A percentile compares a stretch with the other conserved stretches of the same genome.
These are phyloP conservation scores for Gavialis gangeticus DNA, from an alignment of 2,113 vertebrate species.

Conservation along the genomic window DNA sequence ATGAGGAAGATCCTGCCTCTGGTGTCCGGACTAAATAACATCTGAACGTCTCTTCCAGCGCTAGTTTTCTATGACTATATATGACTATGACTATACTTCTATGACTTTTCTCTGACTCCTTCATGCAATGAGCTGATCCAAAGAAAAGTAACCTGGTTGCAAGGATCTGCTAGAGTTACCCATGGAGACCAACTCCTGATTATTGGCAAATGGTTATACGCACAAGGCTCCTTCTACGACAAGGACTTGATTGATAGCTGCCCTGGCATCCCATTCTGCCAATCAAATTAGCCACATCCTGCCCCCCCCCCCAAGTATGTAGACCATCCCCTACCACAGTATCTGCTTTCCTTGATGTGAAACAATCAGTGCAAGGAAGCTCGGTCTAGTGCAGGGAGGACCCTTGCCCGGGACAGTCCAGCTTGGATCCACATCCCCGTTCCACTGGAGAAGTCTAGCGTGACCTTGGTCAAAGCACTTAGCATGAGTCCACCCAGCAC, in stretches of 20 bases:
- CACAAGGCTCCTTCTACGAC: neutral
- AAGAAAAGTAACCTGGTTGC: neutral
- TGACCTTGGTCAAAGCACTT: neutral
- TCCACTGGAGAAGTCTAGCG: neutral
- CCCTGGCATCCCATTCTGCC: neutral
- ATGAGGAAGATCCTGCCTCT: too few relatives aligned
- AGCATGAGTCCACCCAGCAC: neutral
- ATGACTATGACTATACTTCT: too few relatives aligned
- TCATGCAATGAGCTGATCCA: neutral
- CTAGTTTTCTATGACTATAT: too few relatives aligned
- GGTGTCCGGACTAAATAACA: too few relatives aligned
- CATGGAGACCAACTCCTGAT: neutral
- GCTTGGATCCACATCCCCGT: neutral
- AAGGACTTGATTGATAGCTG: neutral
- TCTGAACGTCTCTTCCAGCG: too few relatives aligned
- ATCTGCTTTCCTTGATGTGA: neutral
- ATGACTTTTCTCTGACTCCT: neutral
- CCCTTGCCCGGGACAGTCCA: neutral
- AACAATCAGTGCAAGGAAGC: neutral
- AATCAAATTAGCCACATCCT: too few relatives aligned
- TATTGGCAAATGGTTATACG: neutral
- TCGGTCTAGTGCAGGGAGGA: neutral
- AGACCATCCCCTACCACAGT: neutral
- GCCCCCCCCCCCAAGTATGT: neutral
- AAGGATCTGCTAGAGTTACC: neutral